Conservation (phyloP, 2,888 invertebrate genomes). For the Pachymerium ferrugineum region DNA sequence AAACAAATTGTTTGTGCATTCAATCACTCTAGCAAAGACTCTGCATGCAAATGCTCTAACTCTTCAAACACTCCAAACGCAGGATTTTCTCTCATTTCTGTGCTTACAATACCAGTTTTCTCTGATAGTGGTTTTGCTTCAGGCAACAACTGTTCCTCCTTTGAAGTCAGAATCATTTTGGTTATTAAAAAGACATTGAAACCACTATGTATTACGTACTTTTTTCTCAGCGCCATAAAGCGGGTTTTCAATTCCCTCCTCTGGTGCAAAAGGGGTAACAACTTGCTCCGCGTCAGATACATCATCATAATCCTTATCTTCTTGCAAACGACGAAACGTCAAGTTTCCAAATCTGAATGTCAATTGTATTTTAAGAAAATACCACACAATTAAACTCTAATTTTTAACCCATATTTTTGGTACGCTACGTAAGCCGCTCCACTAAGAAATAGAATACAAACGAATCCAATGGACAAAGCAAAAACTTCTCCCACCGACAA, state of each 20-base stretch:
- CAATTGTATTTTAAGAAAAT: background rate
- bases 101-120: background rate
- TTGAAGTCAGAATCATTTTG: too few species aligned
- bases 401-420: background rate
- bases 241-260: background rate
- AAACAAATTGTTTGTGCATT: too few species aligned
- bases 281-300: background rate
- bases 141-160: too few species aligned
- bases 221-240: background rate
- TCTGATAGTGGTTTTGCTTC: too few species aligned
- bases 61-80: background rate
- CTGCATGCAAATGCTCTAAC: background rate
- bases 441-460: background rate
- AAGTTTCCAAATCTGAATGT: background rate
- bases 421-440: background rate
- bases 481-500: background rate
- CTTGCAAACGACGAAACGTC: background rate
- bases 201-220: too few species aligned
- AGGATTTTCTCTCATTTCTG: background rate
- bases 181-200: too few species aligned
- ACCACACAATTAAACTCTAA: background rate
- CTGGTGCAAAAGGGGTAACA: background rate
- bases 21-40: too few species aligned
- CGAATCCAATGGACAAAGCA: background rate
- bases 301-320: background rate